Conservation (phyloP, 2,113 vertebrate species). For the Penelope pileata region DNA sequence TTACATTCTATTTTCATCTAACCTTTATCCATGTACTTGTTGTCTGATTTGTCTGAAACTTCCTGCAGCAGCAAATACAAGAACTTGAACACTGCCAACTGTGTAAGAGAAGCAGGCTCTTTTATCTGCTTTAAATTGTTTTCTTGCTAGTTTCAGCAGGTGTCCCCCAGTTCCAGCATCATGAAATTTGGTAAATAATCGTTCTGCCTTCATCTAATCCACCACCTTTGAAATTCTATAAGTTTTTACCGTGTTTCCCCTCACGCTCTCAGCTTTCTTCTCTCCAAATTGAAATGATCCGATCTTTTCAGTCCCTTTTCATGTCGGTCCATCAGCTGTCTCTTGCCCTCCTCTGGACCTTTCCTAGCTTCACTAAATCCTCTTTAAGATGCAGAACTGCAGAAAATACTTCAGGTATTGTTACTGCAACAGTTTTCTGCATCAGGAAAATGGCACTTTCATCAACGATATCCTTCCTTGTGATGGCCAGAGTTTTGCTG, state of each 20-base stretch:
- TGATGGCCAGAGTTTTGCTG: background rate
- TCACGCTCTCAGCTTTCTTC: background rate
- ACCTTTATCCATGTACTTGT: background rate
- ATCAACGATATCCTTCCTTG: background rate
- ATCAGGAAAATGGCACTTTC: background rate
- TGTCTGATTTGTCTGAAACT: background rate
- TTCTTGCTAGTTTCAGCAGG: background rate
- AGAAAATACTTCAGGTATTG: background rate
- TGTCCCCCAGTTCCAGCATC: background rate
- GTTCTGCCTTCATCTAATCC: background rate
- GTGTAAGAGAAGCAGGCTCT: background rate
- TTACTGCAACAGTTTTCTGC: background rate
- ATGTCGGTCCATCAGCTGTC: background rate
- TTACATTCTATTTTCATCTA: no score
- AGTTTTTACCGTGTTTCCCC: background rate
- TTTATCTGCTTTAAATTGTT: background rate
- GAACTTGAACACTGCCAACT: background rate
- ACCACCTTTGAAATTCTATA: background rate
- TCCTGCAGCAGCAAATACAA: background rate
- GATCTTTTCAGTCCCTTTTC: background rate
- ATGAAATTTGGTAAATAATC: background rate
- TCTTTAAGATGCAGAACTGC: background rate
- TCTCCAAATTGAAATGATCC: background rate
- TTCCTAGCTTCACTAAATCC: background rate
- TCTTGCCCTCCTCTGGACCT: background rate